Evolutionary conservation across 2,888 invertebrate genomes (phyloP), one percentile per base, ranked within the genome.

Genomic region (Hirtodrosophila histrioides): DNA sequence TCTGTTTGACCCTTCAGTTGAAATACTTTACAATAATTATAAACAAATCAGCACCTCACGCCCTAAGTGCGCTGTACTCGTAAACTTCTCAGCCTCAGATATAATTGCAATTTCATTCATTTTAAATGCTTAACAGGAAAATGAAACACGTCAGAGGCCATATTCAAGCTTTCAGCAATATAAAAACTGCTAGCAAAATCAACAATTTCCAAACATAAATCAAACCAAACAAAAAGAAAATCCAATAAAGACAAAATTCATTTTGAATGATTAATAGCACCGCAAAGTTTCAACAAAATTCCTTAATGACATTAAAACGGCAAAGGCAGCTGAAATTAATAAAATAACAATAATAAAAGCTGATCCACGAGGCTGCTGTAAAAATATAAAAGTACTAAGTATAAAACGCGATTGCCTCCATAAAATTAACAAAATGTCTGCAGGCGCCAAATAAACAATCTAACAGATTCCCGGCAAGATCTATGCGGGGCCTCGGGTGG

Each of bases 251-350:
- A 49, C 48, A 67, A 44, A 71, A 66, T 77, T 78, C 62, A 80
- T 72, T 81, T 75, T 56, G 61, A 80, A 81, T 84, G 86, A 84
- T 84, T 84, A 84, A 84, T 84, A 75, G 67, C 71, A 61, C 46
- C 70, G 60, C 73, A 78, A 55, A 66, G 64, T 70, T 70, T 72
- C 60, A 83, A 66, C 69, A 56, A 62, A 66, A 67, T 75, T 68
- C 64, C 67, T 80, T 86, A 86, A 83, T 83, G 82, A 78, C 86
- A 86, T 80, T 86, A 86, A 84, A 81, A 73, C 50, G 44, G 60
- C 37, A 45, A 51, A 54, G 40, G 17, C 17, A 43, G 35, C n/a
- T 12, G 54, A 17, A 43, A 41, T 31, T 7, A 56, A 8, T 8
- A 48, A 5, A 57, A 8, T 12, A 36, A 55, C 17, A 17, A 55